Evolutionary conservation across 2,888 invertebrate genomes (phyloP).

Genomic region (Meandrusa payeni): DNA sequence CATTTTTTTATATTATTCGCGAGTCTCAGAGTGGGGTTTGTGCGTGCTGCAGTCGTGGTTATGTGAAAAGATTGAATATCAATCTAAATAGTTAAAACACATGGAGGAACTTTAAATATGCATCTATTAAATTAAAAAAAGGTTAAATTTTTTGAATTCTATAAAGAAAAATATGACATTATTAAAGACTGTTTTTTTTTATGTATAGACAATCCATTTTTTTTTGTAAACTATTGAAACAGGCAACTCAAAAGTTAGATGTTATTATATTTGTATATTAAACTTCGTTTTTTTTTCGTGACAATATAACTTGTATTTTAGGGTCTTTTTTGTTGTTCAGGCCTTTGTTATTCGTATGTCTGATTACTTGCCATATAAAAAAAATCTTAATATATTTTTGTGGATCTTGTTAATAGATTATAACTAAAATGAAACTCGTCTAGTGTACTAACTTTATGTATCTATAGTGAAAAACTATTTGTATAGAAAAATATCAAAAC

Average conservation of each 20-base stretch:
- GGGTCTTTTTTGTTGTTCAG: background rate
- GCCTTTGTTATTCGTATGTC: conserved; percentile 1
- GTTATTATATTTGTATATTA: conserved; percentile 9
- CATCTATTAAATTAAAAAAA: conserved; percentile 5
- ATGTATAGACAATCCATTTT: conserved; percentile 1
- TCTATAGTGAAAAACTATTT: background rate
- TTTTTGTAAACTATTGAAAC: too few species aligned
- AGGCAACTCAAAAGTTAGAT: background rate
- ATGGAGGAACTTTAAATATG: background rate
- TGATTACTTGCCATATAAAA: conserved; percentile 23
- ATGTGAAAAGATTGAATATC: too few species aligned
- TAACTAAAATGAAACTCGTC: too few species aligned
- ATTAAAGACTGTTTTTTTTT: conserved; percentile 15
- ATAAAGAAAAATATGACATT: conserved; percentile 7
- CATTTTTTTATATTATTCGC: too few species aligned
- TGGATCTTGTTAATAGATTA: conserved; percentile 20
- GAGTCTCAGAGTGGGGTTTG: too few species aligned
- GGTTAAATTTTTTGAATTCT: conserved; percentile 12
- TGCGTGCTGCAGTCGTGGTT: too few species aligned
- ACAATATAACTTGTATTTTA: background rate
- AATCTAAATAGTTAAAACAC: background rate
- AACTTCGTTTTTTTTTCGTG: conserved; percentile 12
- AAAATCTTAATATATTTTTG: conserved; percentile 17
- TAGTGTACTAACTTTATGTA: conserved; percentile 6
- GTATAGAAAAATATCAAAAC: background rate